Evolutionary conservation across 2,888 invertebrate species (phyloP), one percentile per base, ranked within the genome.

Genomic region (Drosophila melanocephala): DNA sequence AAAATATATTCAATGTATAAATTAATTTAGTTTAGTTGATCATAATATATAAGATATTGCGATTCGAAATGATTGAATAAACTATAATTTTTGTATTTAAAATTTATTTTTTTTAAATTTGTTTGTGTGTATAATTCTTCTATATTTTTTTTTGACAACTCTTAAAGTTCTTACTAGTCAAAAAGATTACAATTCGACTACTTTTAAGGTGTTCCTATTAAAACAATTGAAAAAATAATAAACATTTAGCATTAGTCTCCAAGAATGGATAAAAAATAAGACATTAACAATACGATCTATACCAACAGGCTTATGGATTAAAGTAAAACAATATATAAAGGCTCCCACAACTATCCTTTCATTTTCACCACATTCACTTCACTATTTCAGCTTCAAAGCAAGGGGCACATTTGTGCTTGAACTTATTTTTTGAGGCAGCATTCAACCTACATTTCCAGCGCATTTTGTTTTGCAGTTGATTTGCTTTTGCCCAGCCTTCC

Each of bases 401-500:
- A 52, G 22, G 42, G 44, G 28, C 44, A n/a, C 5, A 37, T 26
- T 39, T 50, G 32, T 47, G 37, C 50, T 67, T 51, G 10, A 61
- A 50, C 35, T 47, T 26, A 26, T 6, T 39, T 19, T 30, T 33
- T 42, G 26, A 14, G 35, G 28, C 44, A 42, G 22, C n/a, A 44
- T 56, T 59, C 63, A 51, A 9, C 51, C 67, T 51, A 67, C 63
- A 74, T 59, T 71, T 70, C 19, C 52, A 57, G 33, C 62, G 39
- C 39, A 66, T 65, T 75, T 68, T 26, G 47, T 52, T 71, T 62
- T 68, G 71, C 71, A 68, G 65, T 75, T 79, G 79, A 79, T 75
- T 71, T 72, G 75, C 51, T 64, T 64, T 63, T 37, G 42, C 30
- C 30, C 44, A 32, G 37, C 16, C 44, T 12, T 10, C 7, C 3